Base-by-base conservation (phyloP, 2,113 vertebrate species). In the Caracal caracal region DNA sequence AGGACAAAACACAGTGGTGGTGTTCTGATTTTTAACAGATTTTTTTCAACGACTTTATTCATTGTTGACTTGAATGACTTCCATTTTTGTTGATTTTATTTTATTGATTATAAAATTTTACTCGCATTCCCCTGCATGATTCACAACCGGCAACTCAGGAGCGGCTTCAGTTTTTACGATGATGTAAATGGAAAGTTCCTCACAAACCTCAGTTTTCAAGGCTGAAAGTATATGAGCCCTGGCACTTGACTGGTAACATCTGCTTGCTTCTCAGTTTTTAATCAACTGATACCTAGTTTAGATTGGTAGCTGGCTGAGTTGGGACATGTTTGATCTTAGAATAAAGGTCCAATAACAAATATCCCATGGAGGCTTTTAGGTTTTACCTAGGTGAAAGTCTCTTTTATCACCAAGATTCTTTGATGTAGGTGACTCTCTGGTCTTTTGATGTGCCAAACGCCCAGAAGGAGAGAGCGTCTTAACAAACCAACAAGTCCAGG, bases 391-490 rank as follows among this genome's bases (percentile, higher is more conserved):
- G 93, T 97, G 86, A 90, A 95, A 87, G 83, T 83, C 63, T 87
- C 92, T 96, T 97, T 97, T 91, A 97, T 97, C 63, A 85, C 92
- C 83, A 83, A 43, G 47, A 49, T 93, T 66, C 96, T 98, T 97
- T 98, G 94, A 96, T 94, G 81, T 93, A 87, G 66, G 40, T 88
- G 76, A 97, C 85, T 96, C 51, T 94, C 47, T 82, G 43, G 11
- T 84, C 53, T 96, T 97, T 98, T 95, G 79, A 97, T 93, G 86
- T 93, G 35, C 49, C 96, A 84, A 83, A 82, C 47, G 19, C 56
- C 53, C 65, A 40, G 79, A 95, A 89, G 59, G 33, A 43, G 79
- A 95, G 63, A 92, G 0, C 56, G 49, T 93, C 56, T 80, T 76
- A 70, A 83, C 24, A 92, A 84, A 94, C n/a, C 28, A 86, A 12